Evolutionary conservation across 2,797 vertebrate genomes (phyloP).

Genomic region (Enteromius radiatus): DNA sequence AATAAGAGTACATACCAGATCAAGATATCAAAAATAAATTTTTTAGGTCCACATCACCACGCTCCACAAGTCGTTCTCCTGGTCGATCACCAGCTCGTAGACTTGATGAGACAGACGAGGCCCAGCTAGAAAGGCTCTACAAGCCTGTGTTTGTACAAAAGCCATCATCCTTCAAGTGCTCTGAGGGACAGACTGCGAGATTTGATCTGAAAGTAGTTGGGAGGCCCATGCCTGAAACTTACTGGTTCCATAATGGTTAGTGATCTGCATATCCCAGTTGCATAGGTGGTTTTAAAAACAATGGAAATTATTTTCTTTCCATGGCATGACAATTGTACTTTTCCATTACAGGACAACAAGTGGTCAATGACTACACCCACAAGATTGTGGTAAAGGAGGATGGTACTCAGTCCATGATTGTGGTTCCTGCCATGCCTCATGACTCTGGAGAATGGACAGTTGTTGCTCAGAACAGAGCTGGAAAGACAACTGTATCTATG

Average conservation of each 20-base stretch:
- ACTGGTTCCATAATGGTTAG: conserved; percentile 97
- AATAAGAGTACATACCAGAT: background rate
- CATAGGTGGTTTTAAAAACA: background rate
- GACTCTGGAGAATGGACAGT: conserved; percentile 98
- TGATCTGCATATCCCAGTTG: background rate
- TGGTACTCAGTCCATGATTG: conserved; percentile 93
- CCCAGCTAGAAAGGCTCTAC: conserved; percentile 93
- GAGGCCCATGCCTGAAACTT: conserved; percentile 96
- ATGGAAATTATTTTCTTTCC: background rate
- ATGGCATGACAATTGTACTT: background rate
- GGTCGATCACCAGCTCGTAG: conserved; percentile 91
- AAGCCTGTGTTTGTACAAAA: conserved; percentile 97
- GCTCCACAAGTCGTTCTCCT: conserved; percentile 88
- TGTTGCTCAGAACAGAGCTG: conserved; percentile 94
- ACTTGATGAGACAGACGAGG: conserved; percentile 93
- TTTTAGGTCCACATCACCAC: conserved; percentile 89
- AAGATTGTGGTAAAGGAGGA: conserved; percentile 99
- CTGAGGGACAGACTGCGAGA: conserved; percentile 95
- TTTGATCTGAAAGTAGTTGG: conserved; percentile 98
- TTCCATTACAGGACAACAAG: conserved; percentile 86
- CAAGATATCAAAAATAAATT: conserved; percentile 1
- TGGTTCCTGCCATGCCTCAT: conserved; percentile 89
- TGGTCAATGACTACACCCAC: conserved; percentile 95
- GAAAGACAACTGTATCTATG: conserved; percentile 89
- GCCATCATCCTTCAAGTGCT: conserved; percentile 91